A percentile compares a stretch with the other conserved stretches of the same genome.
Evolutionary conservation across 2,797 vertebrate species (phyloP).

Genomic region (Knipowitschia caucasica): DNA sequence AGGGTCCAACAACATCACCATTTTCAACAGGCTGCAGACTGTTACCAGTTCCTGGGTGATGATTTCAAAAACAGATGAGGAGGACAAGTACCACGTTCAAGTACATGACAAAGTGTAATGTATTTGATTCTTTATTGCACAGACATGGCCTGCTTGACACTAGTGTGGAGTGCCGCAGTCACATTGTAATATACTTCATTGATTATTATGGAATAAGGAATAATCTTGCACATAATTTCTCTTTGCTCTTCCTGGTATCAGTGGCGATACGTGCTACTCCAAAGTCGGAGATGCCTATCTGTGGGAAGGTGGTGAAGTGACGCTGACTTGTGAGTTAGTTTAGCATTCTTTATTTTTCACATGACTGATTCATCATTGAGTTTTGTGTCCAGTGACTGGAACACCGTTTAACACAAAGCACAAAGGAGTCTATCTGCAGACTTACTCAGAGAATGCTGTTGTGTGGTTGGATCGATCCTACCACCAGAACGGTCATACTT

Average conservation of each 20-base stretch:
- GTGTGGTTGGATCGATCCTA: not conserved
- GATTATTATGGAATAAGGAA: no score
- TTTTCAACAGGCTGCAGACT: not conserved
- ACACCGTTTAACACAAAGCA: not conserved
- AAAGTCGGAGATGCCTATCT: not conserved
- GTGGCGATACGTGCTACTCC: conserved; percentile 17
- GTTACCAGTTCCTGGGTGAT: conserved; percentile 28
- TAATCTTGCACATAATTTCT: no score
- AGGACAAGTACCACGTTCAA: conserved; percentile 3
- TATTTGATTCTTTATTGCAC: not conserved
- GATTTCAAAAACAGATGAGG: not conserved
- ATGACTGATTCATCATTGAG: not conserved
- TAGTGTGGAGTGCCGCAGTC: no score
- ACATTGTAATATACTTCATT: no score
- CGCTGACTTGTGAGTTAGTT: conserved; percentile 31
- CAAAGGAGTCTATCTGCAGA: not conserved
- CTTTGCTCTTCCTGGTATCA: no score
- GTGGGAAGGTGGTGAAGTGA: conserved; percentile 1
- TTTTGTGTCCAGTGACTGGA: not conserved
- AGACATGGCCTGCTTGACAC: no score
- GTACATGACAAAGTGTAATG: conserved; percentile 38
- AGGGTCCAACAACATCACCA: conserved; percentile 8
- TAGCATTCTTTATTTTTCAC: no score
- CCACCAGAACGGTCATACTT: not conserved
- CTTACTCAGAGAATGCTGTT: not conserved